Base-by-base conservation (phyloP, 2,797 vertebrate genomes). In the Gymnothorax reevesii region DNA sequence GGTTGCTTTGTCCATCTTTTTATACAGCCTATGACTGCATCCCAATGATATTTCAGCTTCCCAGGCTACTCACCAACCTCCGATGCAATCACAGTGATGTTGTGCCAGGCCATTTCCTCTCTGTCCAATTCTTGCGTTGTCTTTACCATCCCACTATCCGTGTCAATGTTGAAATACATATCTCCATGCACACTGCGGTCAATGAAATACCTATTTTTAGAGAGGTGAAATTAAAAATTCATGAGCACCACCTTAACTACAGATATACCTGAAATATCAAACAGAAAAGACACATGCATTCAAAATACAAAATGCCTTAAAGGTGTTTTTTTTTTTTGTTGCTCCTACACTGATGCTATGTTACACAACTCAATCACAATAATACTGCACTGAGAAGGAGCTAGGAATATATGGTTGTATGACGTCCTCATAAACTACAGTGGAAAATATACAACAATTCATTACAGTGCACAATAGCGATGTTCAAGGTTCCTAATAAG, bases 51-150 rank as follows among this genome's bases (percentile, higher is more conserved):
- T 57, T 20, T 20, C 62, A 17, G 55, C 62, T 79, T 52, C 69
- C 0, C 71, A 62, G 85, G 88, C 86, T 93, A 96, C 94, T 95
- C 97, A 99, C 99, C 98, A 92, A 96, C 96, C 95, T 99, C 99
- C 92, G 97, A 97, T 93, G 98, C 98, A 94, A 96, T 94, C 90
- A 98, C 97, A 84, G 97, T 99, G 92, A 99, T 97, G 93, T 99
- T 99, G 93, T 97, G 97, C 98, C 97, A 98, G 0, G 97, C 93
- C 69, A 92, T 94, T 89, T 97, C 96, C 87, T 99, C 99, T 87
- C 98, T 96, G 95, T 99, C 98, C 92, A 99, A 95, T 87, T 94
- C 91, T 89, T 96, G 97, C 73, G 95, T 96, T 1, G 98, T 99
- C 90, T 96, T 97, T 90, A 99, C 97, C 15, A 96, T 94, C 71